These are phyloP conservation scores for Apteryx owenii DNA, from an alignment of 2,113 vertebrate species.

Conservation along the genomic window DNA sequence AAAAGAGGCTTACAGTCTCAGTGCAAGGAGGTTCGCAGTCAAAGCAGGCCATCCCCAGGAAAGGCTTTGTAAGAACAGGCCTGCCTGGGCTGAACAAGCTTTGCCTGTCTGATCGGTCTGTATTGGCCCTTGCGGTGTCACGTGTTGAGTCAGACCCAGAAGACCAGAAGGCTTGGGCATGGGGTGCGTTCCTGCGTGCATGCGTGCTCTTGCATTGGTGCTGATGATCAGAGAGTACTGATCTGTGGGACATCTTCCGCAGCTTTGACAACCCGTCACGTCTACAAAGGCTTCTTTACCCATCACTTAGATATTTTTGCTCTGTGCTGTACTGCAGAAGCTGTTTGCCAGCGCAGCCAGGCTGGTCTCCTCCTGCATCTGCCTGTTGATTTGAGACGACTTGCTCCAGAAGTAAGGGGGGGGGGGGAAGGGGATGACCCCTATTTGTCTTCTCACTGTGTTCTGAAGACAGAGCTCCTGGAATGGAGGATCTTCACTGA, in stretches of 20 bases:
- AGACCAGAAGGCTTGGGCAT: too few relatives aligned
- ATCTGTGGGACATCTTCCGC: too few relatives aligned
- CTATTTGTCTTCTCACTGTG: too few relatives aligned
- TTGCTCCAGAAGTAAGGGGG: not conserved
- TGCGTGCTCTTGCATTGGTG: rapidly evolving
- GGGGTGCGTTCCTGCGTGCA: not conserved
- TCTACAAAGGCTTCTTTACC: not conserved
- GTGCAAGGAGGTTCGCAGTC: not conserved
- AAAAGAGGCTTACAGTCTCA: not conserved
- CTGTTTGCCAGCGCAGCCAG: not conserved
- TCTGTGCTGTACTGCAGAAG: not conserved
- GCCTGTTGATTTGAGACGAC: not conserved
- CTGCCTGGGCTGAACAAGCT: not conserved
- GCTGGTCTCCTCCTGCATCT: not conserved
- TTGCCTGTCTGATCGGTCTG: not conserved
- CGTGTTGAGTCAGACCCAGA: not conserved
- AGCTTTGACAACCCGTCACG: rapidly evolving
- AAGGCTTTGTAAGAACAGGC: rapidly evolving
- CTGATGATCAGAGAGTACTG: not conserved
- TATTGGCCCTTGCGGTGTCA: rapidly evolving
- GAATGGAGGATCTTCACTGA: not conserved
- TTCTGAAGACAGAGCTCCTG: not conserved
- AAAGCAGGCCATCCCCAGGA: not conserved
- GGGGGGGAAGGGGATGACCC: too few relatives aligned
- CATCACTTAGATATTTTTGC: rapidly evolving